A percentile compares a stretch with the other conserved stretches of the same genome.
These are phyloP conservation scores for Passer montanus DNA, from an alignment of 2,113 vertebrate genomes.

Conservation along the genomic window DNA sequence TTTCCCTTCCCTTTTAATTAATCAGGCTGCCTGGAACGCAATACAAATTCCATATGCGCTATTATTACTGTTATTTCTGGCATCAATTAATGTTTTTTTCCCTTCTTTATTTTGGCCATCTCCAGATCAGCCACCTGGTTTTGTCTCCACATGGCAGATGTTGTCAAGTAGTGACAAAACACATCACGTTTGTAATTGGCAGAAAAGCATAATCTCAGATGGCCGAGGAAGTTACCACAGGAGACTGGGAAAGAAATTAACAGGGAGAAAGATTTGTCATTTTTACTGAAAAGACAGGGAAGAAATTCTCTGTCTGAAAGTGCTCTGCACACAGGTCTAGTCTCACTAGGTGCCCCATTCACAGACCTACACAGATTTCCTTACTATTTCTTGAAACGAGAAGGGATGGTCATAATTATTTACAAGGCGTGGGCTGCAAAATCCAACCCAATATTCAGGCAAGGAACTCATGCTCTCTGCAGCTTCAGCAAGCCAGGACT, in stretches of 20 bases:
- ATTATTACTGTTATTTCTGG: constrained; percentile 63
- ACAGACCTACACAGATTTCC: not conserved
- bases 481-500: not conserved
- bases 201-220: constrained; percentile 56
- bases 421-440: not conserved
- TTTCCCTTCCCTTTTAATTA: constrained; percentile 57
- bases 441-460: not conserved
- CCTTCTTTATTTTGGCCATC: constrained; percentile 27
- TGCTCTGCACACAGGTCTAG: not conserved
- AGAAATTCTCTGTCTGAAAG: not conserved
- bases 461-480: not conserved
- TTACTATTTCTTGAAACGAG: not conserved
- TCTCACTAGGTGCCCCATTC: not conserved
- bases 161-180: constrained; percentile 70
- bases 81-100: constrained; percentile 33
- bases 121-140: constrained; percentile 63
- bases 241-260: constrained; percentile 49
- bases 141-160: constrained; percentile 72
- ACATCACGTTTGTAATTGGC: constrained; percentile 53
- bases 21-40: constrained; percentile 59
- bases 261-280: not conserved
- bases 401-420: not conserved
- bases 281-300: not conserved
- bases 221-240: constrained; percentile 41
- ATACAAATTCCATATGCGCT: constrained; percentile 56